Base-by-base conservation (phyloP, 2,797 vertebrate genomes). In the Myotis myotis region DNA sequence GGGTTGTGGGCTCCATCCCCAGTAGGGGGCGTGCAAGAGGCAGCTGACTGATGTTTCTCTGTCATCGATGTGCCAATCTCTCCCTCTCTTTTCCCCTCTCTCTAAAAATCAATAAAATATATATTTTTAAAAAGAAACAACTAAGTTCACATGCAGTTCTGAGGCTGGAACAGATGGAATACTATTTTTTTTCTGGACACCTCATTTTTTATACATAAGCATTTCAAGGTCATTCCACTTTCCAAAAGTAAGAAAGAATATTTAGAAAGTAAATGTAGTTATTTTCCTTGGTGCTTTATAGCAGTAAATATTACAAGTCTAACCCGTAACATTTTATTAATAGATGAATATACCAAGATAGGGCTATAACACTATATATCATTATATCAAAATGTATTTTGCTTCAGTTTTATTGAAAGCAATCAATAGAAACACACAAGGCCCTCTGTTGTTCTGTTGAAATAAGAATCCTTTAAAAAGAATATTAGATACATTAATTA, bases 401-500 rank as follows among this genome's bases (percentile, higher is more conserved):
- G 36, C 49, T 53, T 94, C 62, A 38, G 5, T 83, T 28, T 84
- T 87, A 92, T 19, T 53, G 57, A 76, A 53, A 70, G 55, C 79
- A 33, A 41, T 89, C 70, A 91, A 44, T 23, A 86, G 62, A 95
- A 88, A 82, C 17, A 82, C 64, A 86, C 41, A 60, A 47, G 49
- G 64, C 25, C 33, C 76, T 86, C 66, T 76, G 62, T 23, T 62
- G 44, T 19, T 68, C n/a, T 55, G 8, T 22, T 82, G 83, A 93
- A 89, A 68, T 23, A 41, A 30, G 51, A 85, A 55, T 83, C 33
- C 30, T 82, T 87, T 75, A 38, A 84, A 94, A 95, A 80, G 20
- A 36, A 47, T 75, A 66, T 66, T n/a, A 84, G 38, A 64, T 22
- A 94, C 74, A 78, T 76, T 64, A 80, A 90, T 92, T 87, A 74